Evolutionary conservation across 2,888 invertebrate genomes (phyloP).

Genomic region (Spodoptera littoralis): DNA sequence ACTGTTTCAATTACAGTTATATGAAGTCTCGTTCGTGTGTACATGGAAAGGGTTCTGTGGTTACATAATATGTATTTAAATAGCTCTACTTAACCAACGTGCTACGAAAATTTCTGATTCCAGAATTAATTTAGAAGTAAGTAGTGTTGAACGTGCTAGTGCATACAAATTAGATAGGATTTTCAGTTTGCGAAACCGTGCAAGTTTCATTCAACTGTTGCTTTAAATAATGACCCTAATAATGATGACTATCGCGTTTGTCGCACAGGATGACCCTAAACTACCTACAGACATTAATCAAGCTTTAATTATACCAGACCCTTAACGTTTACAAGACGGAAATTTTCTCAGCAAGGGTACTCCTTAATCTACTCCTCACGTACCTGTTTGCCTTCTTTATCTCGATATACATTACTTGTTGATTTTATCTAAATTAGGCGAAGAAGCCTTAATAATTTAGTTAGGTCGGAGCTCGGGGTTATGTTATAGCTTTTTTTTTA

Average conservation of each 20-base stretch:
- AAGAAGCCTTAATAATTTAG: constrained; percentile 5
- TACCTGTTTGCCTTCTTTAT: constrained; percentile 33
- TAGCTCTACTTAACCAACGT: neutral
- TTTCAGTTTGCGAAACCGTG: neutral
- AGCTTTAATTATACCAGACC: constrained; percentile 61
- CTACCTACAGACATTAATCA: constrained; percentile 58
- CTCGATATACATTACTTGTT: constrained; percentile 35
- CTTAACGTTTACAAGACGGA: constrained; percentile 61
- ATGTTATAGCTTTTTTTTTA: constrained; percentile 10
- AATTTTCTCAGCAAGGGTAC: constrained; percentile 59
- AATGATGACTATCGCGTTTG: constrained; percentile 47
- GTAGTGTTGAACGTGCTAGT: constrained; percentile 25
- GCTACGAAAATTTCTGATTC: constrained; percentile 4
- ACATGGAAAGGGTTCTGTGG: constrained; percentile 2
- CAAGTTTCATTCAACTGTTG: constrained; percentile 28
- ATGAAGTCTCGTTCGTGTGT: neutral
- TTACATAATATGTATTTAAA: constrained; percentile 18
- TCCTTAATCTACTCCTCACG: constrained; percentile 51
- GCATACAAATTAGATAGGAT: constrained; percentile 30
- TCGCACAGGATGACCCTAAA: constrained; percentile 44
- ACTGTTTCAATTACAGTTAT: constrained; percentile 15
- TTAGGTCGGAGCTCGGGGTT: constrained; percentile 9
- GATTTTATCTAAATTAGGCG: constrained; percentile 44
- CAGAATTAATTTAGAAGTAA: neutral
- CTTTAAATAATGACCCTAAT: constrained; percentile 12